Evolutionary conservation across 2,888 invertebrate species (phyloP).

Genomic region (Lissonota sp.): DNA sequence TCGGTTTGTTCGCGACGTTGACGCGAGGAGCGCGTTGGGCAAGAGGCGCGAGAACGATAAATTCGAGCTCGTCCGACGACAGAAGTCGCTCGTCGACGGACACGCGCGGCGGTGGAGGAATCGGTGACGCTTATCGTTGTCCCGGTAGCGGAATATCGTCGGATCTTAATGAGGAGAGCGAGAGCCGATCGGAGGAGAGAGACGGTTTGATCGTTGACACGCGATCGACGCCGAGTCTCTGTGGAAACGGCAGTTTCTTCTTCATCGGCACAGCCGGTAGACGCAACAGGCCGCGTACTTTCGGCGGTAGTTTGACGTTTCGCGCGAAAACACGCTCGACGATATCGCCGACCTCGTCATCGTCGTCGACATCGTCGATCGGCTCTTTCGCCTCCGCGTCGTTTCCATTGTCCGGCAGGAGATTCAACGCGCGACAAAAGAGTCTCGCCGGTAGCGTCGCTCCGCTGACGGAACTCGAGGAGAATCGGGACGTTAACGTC

Average conservation of each 20-base stretch:
- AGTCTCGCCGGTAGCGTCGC: slow-evolving; percentile 59
- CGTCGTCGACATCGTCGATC: slow-evolving; percentile 63
- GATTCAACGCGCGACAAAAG: slow-evolving; percentile 33
- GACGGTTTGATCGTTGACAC: slow-evolving; percentile 75
- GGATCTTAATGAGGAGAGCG: slow-evolving; percentile 76
- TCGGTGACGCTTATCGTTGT: slow-evolving; percentile 34
- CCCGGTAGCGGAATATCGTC: slow-evolving; percentile 72
- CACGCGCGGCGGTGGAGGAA: slow-evolving; percentile 18
- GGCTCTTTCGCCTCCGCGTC: slow-evolving; percentile 56
- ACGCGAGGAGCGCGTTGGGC: slow-evolving; percentile 43
- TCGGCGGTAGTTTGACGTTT: slow-evolving; percentile 71
- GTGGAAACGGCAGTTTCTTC: slow-evolving; percentile 68
- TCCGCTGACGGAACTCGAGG: slow-evolving; percentile 61
- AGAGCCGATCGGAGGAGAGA: slow-evolving; percentile 76
- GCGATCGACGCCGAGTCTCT: slow-evolving; percentile 71
- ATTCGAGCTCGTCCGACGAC: slow-evolving; percentile 71
- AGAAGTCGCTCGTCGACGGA: slow-evolving; percentile 66
- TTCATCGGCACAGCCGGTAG: slow-evolving; percentile 49
- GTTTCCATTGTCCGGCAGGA: slow-evolving; percentile 40
- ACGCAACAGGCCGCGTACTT: slow-evolving; percentile 68
- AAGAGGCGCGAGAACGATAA: slow-evolving; percentile 10
- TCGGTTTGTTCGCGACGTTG: slow-evolving; percentile 51
- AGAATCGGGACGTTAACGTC: slow-evolving; percentile 57
- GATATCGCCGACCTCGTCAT: slow-evolving; percentile 63
- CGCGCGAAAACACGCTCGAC: slow-evolving; percentile 57